Base-by-base conservation (phyloP, 1,140 invertebrate genomes). In the Calycopis cecrops region DNA sequence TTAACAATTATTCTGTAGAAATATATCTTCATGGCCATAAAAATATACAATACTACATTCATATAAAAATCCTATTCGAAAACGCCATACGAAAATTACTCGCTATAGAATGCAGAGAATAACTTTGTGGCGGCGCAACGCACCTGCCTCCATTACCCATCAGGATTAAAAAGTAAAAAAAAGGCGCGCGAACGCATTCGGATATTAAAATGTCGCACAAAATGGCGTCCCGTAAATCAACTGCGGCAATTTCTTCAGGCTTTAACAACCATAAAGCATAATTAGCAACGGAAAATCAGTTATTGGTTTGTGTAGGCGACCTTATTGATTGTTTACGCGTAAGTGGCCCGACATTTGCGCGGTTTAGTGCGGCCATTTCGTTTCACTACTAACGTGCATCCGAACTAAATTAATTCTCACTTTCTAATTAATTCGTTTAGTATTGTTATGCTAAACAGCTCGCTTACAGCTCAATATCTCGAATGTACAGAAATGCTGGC, bases 261-360 rank as follows among this genome's bases (percentile, higher is more conserved):
- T 76, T 76, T 82, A 82, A 82, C 78, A 81, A 80, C 76, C 78
- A 81, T 83, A 79, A 86, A 83, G 71, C 58, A 63, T 83, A 83
- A 84, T 86, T 84, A 86, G 78, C 68, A 72, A 82, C 67, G 77
- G 74, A 71, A 76, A 79, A 76, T 75, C 70, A 65, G 63, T 66
- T 71, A 79, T 72, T 66, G 71, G 62, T 66, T 71, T 67, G 63
- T 59, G 63, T 66, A 59, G 70, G 64, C 66, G 63, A 60, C 57
- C 64, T 67, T 73, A 75, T 69, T 69, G 73, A 84, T 85, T 78
- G 72, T 80, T 76, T 74, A 81, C 72, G 77, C 68, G 59, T 53
- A 63, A 59, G 59, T 63, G 52, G 59, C 62, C 60, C 60, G 68
- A 60, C 58, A 66, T 66, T 69, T 64, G 59, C 42, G 50, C 60